phyloP scores from a whole-genome alignment of 2,113 vertebrate genomes.

The Pangasianodon gigas region DNA sequence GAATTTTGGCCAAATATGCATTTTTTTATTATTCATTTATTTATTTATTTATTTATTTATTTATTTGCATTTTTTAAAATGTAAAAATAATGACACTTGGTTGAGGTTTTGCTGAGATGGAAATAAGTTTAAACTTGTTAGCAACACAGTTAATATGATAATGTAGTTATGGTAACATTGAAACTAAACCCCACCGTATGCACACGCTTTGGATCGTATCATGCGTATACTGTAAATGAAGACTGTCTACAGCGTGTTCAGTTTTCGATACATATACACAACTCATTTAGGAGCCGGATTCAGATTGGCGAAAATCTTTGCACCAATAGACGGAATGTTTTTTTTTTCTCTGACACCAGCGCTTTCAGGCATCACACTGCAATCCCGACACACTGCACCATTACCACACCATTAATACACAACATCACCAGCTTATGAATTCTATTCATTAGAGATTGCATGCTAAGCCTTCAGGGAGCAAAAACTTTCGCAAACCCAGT shows the following conservation, averaged over 20 bases:
- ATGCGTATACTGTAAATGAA: neutral
- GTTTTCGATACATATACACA: neutral
- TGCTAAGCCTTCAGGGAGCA: neutral
- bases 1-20: no score
- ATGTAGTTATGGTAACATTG: neutral
- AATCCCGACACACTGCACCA: neutral
- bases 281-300: neutral
- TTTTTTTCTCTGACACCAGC: neutral
- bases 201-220: neutral
- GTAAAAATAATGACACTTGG: no score
- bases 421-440: neutral
- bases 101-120: no score
- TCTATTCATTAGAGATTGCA: neutral
- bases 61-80: no score
- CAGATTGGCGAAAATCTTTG: neutral
- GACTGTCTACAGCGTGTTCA: neutral
- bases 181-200: neutral
- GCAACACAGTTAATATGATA: neutral
- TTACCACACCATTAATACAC: neutral
- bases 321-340: neutral
- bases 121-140: no score
- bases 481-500: neutral
- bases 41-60: no score
- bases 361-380: neutral
- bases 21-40: no score